Base-by-base conservation (phyloP, 1,140 invertebrate genomes). In the Neomicropteryx cornuta region DNA sequence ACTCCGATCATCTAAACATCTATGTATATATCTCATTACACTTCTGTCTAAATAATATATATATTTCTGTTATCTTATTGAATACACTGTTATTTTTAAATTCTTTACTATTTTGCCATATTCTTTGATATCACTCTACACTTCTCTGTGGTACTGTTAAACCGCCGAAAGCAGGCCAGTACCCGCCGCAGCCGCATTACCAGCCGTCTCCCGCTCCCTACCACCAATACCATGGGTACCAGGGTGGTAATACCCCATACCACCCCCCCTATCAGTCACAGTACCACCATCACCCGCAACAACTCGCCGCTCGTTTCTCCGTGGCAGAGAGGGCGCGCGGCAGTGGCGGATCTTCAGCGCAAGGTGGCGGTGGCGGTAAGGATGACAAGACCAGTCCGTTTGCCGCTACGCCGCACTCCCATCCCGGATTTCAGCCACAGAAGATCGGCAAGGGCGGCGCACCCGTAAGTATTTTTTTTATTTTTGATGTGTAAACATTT, bases 361-460 rank as follows among this genome's bases (percentile, higher is more conserved):
- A 56, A 22, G 57, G 54, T n/a, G 56, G 58, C 21, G 55, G 59
- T 18, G 47, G 53, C 10, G 62, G 66, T 3, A 75, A 72, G 45
- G 72, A 74, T 50, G 72, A 75, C 48, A 71, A 77, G 56, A 72
- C 73, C 43, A 87, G 77, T 58, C 91, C 92, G 23, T 97, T 97
- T 62, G 71, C 90, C 23, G 77, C 82, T 47, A 86, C 87, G 33
- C 73, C 82, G 38, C 89, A 91, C 76, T 88, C 90, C 16, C 89
- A 96, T 70, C 87, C 91, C 24, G 81, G 81, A 43, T 97, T 96
- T 63, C 83, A 85, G 46, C 92, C 92, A 14, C 89, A 94, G 52
- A 95, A 94, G 73, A 79, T 90, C 49, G 87, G 87, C 22, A 90
- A 90, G 63, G 81, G 79, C 43, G 68, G 72, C 34, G 81, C 83